A percentile compares a stretch with the other conserved stretches of the same genome.
These are phyloP conservation scores for Drosophila bocqueti DNA, from an alignment of 1,140 invertebrate genomes.

Conservation along the genomic window DNA sequence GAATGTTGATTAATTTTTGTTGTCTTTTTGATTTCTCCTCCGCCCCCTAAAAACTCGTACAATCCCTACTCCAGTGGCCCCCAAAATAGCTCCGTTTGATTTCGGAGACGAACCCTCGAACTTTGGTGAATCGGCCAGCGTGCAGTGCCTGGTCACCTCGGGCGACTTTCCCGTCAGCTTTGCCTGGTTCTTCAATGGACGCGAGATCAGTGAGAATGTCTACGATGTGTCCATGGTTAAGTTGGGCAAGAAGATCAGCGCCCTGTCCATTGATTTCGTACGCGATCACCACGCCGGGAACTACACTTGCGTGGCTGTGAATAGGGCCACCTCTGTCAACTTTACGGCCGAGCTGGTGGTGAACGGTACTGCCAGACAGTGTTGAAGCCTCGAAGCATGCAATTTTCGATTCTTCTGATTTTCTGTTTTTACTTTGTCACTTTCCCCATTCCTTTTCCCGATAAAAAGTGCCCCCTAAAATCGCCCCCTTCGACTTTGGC, in stretches of 20 bases:
- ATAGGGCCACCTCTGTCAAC: slow-evolving; percentile 90
- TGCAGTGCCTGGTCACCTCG: slow-evolving; percentile 90
- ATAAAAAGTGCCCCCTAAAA: slow-evolving; percentile 89
- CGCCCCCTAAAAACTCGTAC: slow-evolving; percentile 24
- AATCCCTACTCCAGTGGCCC: slow-evolving; percentile 86
- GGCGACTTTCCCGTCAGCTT: slow-evolving; percentile 92
- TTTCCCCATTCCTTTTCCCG: background rate
- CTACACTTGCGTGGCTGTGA: slow-evolving; percentile 91
- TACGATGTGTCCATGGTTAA: slow-evolving; percentile 84
- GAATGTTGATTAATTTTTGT: slow-evolving; percentile 26
- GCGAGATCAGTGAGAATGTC: slow-evolving; percentile 87
- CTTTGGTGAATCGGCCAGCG: slow-evolving; percentile 89
- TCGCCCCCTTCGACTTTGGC: slow-evolving; percentile 89
- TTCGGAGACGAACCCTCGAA: slow-evolving; percentile 89
- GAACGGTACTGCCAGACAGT: slow-evolving; percentile 85
- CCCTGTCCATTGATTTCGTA: slow-evolving; percentile 88
- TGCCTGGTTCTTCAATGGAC: slow-evolving; percentile 86
- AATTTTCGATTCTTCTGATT: background rate
- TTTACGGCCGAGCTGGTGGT: slow-evolving; percentile 89
- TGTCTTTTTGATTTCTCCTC: slow-evolving; percentile 28
- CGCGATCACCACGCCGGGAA: slow-evolving; percentile 88
- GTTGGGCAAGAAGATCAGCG: slow-evolving; percentile 86
- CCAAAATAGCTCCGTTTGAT: slow-evolving; percentile 89
- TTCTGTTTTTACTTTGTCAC: slow-evolving; percentile 21
- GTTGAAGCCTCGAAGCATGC: background rate